Evolutionary conservation across 2,888 invertebrate species (phyloP), one percentile per base, ranked within the genome.

Genomic region (Gordius sp.): DNA sequence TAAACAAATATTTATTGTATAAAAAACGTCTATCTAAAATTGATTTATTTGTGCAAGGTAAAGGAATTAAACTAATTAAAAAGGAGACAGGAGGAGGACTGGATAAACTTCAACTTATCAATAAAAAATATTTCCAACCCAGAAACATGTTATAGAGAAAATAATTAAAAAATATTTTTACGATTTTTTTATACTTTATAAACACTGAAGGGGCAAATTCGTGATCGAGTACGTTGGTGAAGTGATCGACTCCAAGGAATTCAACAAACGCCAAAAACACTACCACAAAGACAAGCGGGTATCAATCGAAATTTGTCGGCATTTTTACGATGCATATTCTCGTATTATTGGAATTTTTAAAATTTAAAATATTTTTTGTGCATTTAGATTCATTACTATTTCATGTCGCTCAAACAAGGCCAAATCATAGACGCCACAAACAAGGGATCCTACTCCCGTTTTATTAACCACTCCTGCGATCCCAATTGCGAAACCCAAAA

Each of bases 141-240:
- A n/a, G n/a, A n/a, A n/a, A n/a, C n/a, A n/a, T n/a, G n/a, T n/a
- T n/a, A n/a, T n/a, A n/a, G n/a, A n/a, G n/a, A n/a, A n/a, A n/a
- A n/a, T n/a, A n/a, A n/a, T n/a, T n/a, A n/a, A n/a, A n/a, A n/a
- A n/a, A n/a, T n/a, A n/a, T n/a, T n/a, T n/a, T n/a, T n/a, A n/a
- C n/a, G n/a, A 33, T 33, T 33, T 13, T 33, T 33, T 13, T 8
- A 28, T 57, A 61, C 57, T 60, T 41, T 33, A 63, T 64, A 58
- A 56, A 61, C 56, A 59, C 66, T 68, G 57, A 72, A 84, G 84
- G 59, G 89, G 86, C 4, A 79, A 81, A 64, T 99, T 97, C 71
- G 79, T 99, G 54, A 81, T 93, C 78, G 97, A 99, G 68, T 99
- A 97, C 68, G 82, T 97, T 0, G 97, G 97, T 0, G 97, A 99